A percentile compares a stretch with the other conserved stretches of the same genome.
Evolutionary conservation across 2,888 invertebrate species (phyloP).

Genomic region (Pristionchus arcanus): DNA sequence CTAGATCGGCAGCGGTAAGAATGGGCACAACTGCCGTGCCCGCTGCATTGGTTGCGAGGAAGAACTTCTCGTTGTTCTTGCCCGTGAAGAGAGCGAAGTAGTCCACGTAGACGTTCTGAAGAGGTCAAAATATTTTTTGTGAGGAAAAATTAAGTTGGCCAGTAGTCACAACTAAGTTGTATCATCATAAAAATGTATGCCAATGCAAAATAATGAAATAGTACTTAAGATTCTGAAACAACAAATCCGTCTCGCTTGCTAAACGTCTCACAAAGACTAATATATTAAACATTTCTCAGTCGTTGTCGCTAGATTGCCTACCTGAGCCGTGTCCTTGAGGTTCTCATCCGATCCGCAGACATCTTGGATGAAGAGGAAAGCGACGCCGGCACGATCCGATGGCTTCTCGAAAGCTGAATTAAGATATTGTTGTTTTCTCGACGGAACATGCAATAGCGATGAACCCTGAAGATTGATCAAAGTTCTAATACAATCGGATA

Average conservation of each 20-base stretch:
- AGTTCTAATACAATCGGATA: too few relatives aligned
- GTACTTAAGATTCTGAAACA: too few relatives aligned
- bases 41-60: background rate
- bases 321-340: background rate
- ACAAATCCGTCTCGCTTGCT: background rate
- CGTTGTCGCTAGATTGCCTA: background rate
- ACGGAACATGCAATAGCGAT: background rate
- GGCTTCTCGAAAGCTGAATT: background rate
- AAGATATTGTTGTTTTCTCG: background rate
- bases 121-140: background rate
- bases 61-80: background rate
- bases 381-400: background rate
- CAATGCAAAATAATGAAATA: too few relatives aligned
- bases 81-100: background rate
- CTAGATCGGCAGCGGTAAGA: background rate
- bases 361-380: constrained; percentile 47
- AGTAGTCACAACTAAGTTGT: too few relatives aligned
- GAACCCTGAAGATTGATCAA: too few relatives aligned
- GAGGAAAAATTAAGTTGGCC: background rate
- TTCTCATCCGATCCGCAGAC: background rate
- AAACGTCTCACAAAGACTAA: background rate
- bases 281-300: background rate
- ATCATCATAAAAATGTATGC: too few relatives aligned
- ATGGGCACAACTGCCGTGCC: background rate
- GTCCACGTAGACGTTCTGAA: background rate